These are phyloP conservation scores for Lanius collurio DNA, from an alignment of 2,113 vertebrate species.

Conservation along the genomic window DNA sequence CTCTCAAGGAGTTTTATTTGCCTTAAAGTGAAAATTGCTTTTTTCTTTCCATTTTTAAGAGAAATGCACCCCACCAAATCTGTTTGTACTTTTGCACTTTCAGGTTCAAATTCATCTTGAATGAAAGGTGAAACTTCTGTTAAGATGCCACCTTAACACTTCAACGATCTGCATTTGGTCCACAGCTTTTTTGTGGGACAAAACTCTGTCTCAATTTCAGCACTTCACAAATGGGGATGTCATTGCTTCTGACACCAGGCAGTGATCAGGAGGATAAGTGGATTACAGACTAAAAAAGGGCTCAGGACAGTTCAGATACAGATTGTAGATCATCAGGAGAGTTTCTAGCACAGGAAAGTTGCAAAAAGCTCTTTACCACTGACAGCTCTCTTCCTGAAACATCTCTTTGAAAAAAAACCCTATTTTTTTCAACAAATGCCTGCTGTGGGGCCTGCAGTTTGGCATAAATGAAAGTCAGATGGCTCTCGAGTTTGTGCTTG, in stretches of 20 bases:
- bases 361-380: background rate
- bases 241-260: no score
- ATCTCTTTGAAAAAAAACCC: background rate
- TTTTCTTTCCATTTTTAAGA: background rate
- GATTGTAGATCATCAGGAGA: background rate
- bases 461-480: background rate
- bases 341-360: background rate
- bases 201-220: background rate
- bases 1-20: background rate
- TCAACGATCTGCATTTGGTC: background rate
- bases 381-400: background rate
- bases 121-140: background rate
- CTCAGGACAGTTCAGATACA: background rate
- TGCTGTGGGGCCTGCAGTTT: background rate
- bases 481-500: background rate
- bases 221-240: background rate
- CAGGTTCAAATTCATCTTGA: background rate
- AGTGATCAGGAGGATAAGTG: background rate
- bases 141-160: background rate
- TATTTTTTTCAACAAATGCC: background rate
- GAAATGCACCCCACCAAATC: background rate
- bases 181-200: background rate
- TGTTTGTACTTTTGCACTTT: background rate
- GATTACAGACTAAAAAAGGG: background rate
- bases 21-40: background rate